Conservation (phyloP, 2,888 invertebrate genomes). For the Caenorhabditis sp. region DNA sequence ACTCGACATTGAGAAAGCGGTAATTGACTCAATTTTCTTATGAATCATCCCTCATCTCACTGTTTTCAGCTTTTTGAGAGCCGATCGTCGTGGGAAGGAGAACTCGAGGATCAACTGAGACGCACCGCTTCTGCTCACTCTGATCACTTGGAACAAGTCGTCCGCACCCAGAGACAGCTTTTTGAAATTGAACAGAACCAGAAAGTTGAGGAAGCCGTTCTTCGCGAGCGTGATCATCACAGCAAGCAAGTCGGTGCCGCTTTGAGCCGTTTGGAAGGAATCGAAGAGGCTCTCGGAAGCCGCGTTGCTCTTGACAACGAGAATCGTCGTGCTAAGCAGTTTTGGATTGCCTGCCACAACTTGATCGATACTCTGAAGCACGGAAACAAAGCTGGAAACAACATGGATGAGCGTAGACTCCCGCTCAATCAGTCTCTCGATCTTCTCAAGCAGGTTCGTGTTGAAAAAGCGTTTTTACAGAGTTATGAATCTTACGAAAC, state of each 20-base stretch:
- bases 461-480: not conserved
- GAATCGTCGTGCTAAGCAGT: slow-evolving; percentile 88
- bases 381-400: slow-evolving; percentile 84
- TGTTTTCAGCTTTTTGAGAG: slow-evolving; percentile 57
- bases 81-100: slow-evolving; percentile 84
- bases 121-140: slow-evolving; percentile 92
- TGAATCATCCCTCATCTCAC: not conserved
- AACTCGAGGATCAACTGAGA: slow-evolving; percentile 89
- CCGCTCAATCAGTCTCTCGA: slow-evolving; percentile 74
- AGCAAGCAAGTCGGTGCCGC: slow-evolving; percentile 89
- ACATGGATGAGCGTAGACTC: slow-evolving; percentile 79
- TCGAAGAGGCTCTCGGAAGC: slow-evolving; percentile 88
- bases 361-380: slow-evolving; percentile 88
- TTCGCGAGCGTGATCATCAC: slow-evolving; percentile 87
- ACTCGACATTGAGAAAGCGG: slow-evolving; percentile 73
- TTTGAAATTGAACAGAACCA: slow-evolving; percentile 84
- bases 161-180: slow-evolving; percentile 87
- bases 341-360: slow-evolving; percentile 96
- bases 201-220: slow-evolving; percentile 86
- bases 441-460: slow-evolving; percentile 76
- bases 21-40: slow-evolving; percentile 25
- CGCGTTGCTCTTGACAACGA: slow-evolving; percentile 83
- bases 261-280: slow-evolving; percentile 89
- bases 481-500: too few relatives aligned
- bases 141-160: slow-evolving; percentile 86